Percentiles rank a stretch among this genome's conserved stretches.
These are phyloP conservation scores for Lasioglossum leucozonium DNA, from an alignment of 2,888 invertebrate species.

Conservation along the genomic window DNA sequence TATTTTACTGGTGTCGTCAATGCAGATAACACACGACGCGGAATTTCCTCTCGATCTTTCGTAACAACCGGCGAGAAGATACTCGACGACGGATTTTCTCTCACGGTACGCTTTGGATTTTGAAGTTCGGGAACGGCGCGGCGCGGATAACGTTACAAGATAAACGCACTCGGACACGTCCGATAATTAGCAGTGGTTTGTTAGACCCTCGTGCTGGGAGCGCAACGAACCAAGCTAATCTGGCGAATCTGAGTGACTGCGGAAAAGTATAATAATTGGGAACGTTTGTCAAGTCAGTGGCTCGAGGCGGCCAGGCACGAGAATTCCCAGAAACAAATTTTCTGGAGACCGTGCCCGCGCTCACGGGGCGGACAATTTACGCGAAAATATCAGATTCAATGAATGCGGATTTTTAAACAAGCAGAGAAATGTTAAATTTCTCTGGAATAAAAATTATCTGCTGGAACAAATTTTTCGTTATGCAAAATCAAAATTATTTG, in stretches of 20 bases:
- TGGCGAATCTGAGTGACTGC: conserved; percentile 30
- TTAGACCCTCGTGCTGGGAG: conserved; percentile 24
- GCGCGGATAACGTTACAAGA: conserved; percentile 27
- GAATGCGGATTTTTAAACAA: no score
- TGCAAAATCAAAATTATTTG: no score
- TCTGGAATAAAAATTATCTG: no score
- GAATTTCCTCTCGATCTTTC: conserved; percentile 29
- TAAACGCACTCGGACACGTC: conserved; percentile 42
- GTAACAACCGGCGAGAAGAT: not conserved
- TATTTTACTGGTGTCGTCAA: conserved; percentile 20
- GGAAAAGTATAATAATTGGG: conserved; percentile 11
- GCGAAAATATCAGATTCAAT: not conserved
- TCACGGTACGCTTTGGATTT: conserved; percentile 23
- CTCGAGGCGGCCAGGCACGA: not conserved
- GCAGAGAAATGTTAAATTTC: no score
- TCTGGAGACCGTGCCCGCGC: not conserved
- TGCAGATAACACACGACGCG: conserved; percentile 29
- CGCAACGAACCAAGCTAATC: conserved; percentile 27
- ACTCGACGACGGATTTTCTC: conserved; percentile 29
- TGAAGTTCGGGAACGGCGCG: not conserved
- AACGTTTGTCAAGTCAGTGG: conserved; percentile 28
- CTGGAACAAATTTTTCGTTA: no score
- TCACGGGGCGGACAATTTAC: not conserved
- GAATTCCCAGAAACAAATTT: not conserved
- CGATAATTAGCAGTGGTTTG: conserved; percentile 37